These are phyloP conservation scores for Aphidius ervi DNA, from an alignment of 1,140 invertebrate species.

Conservation along the genomic window DNA sequence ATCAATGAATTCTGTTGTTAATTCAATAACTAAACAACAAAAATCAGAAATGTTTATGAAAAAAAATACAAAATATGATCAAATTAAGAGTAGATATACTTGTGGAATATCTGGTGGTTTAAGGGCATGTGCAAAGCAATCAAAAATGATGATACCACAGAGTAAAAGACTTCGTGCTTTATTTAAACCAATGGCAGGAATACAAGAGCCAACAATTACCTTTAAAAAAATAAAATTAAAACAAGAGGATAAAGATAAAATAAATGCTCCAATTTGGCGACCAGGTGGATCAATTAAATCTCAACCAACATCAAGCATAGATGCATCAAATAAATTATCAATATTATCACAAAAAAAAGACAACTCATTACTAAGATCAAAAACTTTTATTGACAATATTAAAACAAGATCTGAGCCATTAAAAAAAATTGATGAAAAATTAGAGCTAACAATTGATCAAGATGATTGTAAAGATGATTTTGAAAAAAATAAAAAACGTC, in stretches of 20 bases:
- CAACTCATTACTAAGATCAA: neutral
- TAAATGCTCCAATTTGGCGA: neutral
- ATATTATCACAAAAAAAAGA: neutral
- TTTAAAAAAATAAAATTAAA: neutral
- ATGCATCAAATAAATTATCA: too few relatives aligned
- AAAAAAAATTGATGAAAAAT: neutral
- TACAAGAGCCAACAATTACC: neutral
- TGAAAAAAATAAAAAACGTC: neutral
- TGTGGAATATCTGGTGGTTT: neutral
- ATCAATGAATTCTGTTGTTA: too few relatives aligned
- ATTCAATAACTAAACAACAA: too few relatives aligned
- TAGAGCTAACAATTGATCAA: neutral
- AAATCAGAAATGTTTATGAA: neutral
- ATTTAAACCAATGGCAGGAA: conserved; percentile 5
- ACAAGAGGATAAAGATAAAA: neutral
- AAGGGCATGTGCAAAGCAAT: conserved; percentile 7
- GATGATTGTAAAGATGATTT: neutral
- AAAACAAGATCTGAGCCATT: neutral
- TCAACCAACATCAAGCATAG: too few relatives aligned
- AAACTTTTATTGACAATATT: neutral
- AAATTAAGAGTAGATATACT: neutral
- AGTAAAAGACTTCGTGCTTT: conserved; percentile 2
- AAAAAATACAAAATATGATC: conserved; percentile 3
- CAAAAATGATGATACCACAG: conserved; percentile 7
- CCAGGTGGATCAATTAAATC: too few relatives aligned